Base-by-base conservation (phyloP, 2,888 invertebrate species). In the Willowsia nigromaculata region DNA sequence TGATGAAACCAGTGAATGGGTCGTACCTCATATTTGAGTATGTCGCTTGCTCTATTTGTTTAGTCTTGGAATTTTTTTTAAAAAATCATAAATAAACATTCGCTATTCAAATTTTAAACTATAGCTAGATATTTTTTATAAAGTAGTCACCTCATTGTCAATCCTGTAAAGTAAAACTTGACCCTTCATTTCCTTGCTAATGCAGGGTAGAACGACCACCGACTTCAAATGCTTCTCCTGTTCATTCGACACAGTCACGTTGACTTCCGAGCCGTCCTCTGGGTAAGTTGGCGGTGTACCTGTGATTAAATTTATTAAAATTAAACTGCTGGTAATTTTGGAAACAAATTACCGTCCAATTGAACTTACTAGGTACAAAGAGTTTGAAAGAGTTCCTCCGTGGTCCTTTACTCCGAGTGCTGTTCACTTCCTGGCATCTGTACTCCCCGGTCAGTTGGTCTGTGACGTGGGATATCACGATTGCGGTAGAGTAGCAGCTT, bases 381-480 rank as follows among this genome's bases (percentile, higher is more conserved):
- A 91, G 68, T n/a, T 89, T 65, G 27, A 91, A 91, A 1, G 65
- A 65, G 47, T 90, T 91, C 47, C 74, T 78, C 50, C 30, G 18
- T 13, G 81, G 80, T n/a, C 84, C 83, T 27, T 89, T 85, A 0
- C 30, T 22, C 27, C 68, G 5, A 0, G 86, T 84, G 27, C 78
- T 90, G 37, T 82, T 85, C n/a, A 81, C 50, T 30, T 80, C 80
- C 25, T 78, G 65, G 30, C 91, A 91, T 33, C 53, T 88, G 62
- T 90, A 91, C 50, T 90, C 88, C 27, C 91, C 91, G 13, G 90
- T 88, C 4, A 91, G 74, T 25, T 91, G 91, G 25, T 91, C 91
- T 0, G 89, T 89, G 22, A 91, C 86, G 25, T 90, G 89, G 2
- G 88, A 76, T 33, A 91, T 85, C 9, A 91, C 85, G 15, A 91